phyloP scores from a whole-genome alignment of 1,140 invertebrate genomes.

The Bombus waltoni region DNA sequence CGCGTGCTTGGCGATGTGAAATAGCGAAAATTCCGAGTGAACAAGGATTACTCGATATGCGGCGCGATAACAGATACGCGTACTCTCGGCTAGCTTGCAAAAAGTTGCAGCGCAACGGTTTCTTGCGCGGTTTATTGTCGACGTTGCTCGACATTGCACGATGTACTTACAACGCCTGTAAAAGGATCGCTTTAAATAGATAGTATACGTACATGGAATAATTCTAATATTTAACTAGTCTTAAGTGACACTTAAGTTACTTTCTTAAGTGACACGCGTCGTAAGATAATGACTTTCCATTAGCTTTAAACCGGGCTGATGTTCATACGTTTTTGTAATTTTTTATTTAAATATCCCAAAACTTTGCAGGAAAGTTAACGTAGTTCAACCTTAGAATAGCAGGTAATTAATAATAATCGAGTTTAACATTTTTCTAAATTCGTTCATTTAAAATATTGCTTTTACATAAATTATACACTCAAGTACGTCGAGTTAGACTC shows the following conservation, averaged over 20 bases:
- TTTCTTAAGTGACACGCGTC: too few relatives aligned
- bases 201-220: neutral
- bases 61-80: constrained; percentile 17
- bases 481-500: neutral
- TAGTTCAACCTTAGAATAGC: neutral
- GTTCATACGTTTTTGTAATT: too few relatives aligned
- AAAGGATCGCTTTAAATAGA: neutral
- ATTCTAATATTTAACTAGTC: neutral
- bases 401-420: neutral
- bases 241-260: too few relatives aligned
- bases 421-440: neutral
- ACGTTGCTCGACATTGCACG: neutral
- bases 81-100: neutral
- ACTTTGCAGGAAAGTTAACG: too few relatives aligned
- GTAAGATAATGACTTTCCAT: too few relatives aligned
- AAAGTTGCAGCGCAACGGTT: neutral
- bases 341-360: too few relatives aligned
- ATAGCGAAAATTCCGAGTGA: constrained; percentile 27
- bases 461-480: neutral
- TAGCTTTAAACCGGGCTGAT: too few relatives aligned
- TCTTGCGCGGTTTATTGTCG: neutral
- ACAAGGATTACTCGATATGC: constrained; percentile 10
- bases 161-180: neutral
- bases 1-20: constrained; percentile 23
- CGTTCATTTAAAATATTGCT: neutral